phyloP scores from a whole-genome alignment of 2,888 invertebrate genomes.

The Oscheius sp. region DNA sequence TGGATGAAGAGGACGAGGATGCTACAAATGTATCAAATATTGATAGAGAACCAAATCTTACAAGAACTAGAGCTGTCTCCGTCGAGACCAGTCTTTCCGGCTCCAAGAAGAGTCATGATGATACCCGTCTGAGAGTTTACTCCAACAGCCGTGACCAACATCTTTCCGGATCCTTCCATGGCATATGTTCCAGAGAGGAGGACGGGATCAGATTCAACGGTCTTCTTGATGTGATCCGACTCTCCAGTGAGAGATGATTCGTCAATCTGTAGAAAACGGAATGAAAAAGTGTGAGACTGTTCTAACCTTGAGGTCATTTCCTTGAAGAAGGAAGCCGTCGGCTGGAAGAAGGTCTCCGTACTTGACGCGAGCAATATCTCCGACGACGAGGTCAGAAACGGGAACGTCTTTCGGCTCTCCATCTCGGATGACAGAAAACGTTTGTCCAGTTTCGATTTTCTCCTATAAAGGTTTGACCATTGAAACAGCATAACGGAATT shows the following conservation, averaged over 20 bases:
- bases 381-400: conserved; percentile 87
- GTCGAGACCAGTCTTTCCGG: conserved; percentile 61
- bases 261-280: conserved; percentile 93
- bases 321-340: conserved; percentile 95
- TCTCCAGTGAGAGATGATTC: conserved; percentile 99
- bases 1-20: conserved; percentile 53
- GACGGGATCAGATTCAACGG: conserved; percentile 92
- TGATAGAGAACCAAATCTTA: conserved; percentile 4
- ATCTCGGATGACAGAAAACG: conserved; percentile 93
- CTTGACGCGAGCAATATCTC: conserved; percentile 83
- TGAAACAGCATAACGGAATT: no score
- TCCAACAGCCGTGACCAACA: conserved; percentile 93
- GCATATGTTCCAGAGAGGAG: conserved; percentile 95
- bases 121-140: conserved; percentile 93
- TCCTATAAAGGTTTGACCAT: conserved; percentile 45
- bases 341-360: conserved; percentile 94
- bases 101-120: conserved; percentile 69
- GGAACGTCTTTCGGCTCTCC: conserved; percentile 92
- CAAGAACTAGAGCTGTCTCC: conserved; percentile 49
- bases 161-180: conserved; percentile 99
- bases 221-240: conserved; percentile 99
- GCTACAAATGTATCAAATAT: background rate
- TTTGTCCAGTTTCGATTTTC: conserved; percentile 95
- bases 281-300: conserved; percentile 73
- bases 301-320: conserved; percentile 75